Conservation (phyloP, 2,888 invertebrate genomes). For the Netelia virgata region DNA sequence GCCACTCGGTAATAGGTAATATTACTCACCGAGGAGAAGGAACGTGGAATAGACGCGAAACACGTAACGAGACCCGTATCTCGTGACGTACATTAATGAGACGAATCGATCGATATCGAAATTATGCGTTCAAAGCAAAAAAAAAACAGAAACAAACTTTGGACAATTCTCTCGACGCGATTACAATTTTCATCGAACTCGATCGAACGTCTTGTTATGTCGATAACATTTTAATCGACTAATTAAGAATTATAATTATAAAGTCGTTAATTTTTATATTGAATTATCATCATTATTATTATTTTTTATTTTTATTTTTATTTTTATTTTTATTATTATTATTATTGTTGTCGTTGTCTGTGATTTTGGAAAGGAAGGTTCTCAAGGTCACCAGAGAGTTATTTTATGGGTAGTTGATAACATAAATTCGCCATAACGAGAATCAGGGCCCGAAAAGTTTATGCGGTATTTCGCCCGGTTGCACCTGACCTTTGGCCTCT, state of each 20-base stretch:
- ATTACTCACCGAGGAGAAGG: conserved; percentile 9
- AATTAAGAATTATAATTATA: too few relatives aligned
- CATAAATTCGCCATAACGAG: conserved; percentile 16
- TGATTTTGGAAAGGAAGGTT: not conserved
- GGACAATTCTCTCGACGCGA: too few relatives aligned
- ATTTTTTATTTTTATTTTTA: too few relatives aligned
- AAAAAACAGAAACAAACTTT: not conserved
- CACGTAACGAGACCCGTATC: conserved; percentile 18
- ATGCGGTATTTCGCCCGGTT: conserved; percentile 36
- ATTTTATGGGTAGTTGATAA: conserved; percentile 20
- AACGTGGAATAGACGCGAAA: conserved; percentile 15
- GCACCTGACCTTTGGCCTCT: conserved; percentile 63
- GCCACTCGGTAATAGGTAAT: conserved; percentile 13
- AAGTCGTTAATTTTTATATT: too few relatives aligned
- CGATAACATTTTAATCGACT: too few relatives aligned
- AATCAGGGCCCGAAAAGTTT: conserved; percentile 25
- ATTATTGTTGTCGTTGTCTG: not conserved
- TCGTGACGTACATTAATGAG: not conserved
- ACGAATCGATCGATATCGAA: not conserved
- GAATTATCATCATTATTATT: too few relatives aligned
- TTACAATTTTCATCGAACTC: too few relatives aligned
- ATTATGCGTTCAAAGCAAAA: not conserved
- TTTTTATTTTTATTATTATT: too few relatives aligned
- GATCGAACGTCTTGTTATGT: too few relatives aligned
- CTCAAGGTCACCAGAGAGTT: not conserved